These are phyloP conservation scores for Drosophila suzukii DNA, from an alignment of 1,140 invertebrate genomes.

Conservation along the genomic window DNA sequence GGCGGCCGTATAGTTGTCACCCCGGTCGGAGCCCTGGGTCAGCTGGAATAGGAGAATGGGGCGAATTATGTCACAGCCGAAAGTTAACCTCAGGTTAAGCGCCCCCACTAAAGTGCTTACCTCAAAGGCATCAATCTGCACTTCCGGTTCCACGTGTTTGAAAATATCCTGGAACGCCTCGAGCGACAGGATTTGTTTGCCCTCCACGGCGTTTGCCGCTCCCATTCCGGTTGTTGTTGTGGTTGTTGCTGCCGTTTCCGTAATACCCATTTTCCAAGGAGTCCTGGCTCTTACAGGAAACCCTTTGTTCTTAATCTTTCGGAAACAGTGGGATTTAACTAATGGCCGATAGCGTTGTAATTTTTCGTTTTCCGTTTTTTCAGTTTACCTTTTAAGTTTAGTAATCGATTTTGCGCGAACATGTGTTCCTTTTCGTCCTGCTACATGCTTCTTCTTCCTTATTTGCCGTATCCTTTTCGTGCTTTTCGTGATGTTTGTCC, in stretches of 20 bases:
- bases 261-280: slow-evolving; percentile 67
- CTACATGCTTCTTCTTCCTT: slow-evolving; percentile 17
- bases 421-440: slow-evolving; percentile 52
- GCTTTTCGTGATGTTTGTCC: slow-evolving; percentile 14
- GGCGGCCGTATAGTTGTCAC: slow-evolving; percentile 91
- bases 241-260: slow-evolving; percentile 49
- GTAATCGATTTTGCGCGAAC: slow-evolving; percentile 74
- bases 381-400: slow-evolving; percentile 36
- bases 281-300: slow-evolving; percentile 14
- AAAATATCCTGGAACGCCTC: slow-evolving; percentile 78
- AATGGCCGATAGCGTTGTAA: slow-evolving; percentile 13
- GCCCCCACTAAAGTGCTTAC: slow-evolving; percentile 17
- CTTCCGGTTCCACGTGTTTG: slow-evolving; percentile 71
- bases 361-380: slow-evolving; percentile 13
- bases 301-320: neutral
- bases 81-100: neutral
- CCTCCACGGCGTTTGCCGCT: slow-evolving; percentile 52
- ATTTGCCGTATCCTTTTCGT: slow-evolving; percentile 17
- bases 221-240: slow-evolving; percentile 37
- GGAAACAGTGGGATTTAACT: slow-evolving; percentile 25
- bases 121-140: slow-evolving; percentile 79
- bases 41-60: slow-evolving; percentile 83
- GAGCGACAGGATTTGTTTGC: slow-evolving; percentile 63
- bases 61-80: slow-evolving; percentile 15
- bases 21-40: slow-evolving; percentile 88